Percentiles rank a stretch among this genome's conserved stretches.
Conservation (phyloP, 2,797 vertebrate species). For the Sebastes variabilis region DNA sequence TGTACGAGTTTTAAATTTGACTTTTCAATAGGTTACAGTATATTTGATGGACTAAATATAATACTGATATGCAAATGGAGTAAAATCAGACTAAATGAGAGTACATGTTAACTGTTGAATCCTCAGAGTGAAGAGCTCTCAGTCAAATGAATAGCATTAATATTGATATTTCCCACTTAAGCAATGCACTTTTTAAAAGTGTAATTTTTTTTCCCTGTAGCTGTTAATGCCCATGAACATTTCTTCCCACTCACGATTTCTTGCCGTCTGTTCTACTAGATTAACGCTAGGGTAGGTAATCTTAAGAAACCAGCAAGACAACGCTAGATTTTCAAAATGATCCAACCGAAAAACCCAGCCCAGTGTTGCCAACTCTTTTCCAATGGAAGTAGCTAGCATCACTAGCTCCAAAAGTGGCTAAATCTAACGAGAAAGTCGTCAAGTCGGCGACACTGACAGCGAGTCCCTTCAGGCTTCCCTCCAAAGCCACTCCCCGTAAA, state of each 20-base stretch:
- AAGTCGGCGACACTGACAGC: no score
- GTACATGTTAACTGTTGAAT: slow-evolving; percentile 5
- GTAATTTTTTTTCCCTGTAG: neutral
- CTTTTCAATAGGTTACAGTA: neutral
- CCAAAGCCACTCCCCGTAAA: no score
- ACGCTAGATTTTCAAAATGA: no score
- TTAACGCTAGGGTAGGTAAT: neutral
- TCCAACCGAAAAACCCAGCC: no score
- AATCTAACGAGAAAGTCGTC: no score
- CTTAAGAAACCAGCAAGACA: neutral
- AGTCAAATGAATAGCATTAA: neutral
- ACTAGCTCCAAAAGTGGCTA: no score
- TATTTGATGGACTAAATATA: slow-evolving; percentile 33
- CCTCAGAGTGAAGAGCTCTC: neutral
- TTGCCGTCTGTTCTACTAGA: neutral
- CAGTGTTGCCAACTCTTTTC: no score
- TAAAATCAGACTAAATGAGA: neutral
- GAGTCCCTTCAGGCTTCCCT: no score
- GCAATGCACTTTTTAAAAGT: neutral
- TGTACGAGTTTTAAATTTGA: neutral
- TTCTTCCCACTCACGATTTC: neutral
- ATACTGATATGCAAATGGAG: slow-evolving; percentile 62
- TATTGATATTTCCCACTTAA: neutral
- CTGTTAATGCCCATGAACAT: neutral
- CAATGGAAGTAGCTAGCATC: no score